Percentiles rank a stretch among this genome's conserved stretches.
These are phyloP conservation scores for Graptemys geographica DNA, from an alignment of 2,797 vertebrate species.

Conservation along the genomic window DNA sequence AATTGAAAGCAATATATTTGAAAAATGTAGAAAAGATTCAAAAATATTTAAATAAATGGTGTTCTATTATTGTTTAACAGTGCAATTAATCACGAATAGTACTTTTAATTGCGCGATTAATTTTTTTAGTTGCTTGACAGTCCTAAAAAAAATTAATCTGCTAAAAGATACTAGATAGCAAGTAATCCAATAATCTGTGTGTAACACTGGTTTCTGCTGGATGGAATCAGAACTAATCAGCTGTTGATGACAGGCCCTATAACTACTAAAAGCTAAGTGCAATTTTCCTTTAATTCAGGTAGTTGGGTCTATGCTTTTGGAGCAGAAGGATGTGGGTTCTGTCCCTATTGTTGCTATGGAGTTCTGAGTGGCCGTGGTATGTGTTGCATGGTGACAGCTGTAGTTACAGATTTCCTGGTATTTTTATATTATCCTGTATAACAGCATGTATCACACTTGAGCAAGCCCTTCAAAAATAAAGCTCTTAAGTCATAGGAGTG, in stretches of 20 bases:
- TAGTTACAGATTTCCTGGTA: background rate
- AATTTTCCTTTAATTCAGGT: background rate
- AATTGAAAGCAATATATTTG: too few relatives aligned
- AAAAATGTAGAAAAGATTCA: too few relatives aligned
- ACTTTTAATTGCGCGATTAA: too few relatives aligned
- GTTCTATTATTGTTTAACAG: too few relatives aligned
- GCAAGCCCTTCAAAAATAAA: background rate
- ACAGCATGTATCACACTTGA: background rate
- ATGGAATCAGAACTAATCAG: background rate
- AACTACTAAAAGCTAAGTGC: background rate
- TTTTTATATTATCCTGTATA: fast-evolving
- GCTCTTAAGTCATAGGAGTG: background rate
- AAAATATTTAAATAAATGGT: too few relatives aligned
- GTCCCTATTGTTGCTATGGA: background rate
- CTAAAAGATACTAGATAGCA: background rate
- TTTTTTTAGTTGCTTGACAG: too few relatives aligned
- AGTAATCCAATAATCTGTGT: background rate
- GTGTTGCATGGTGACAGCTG: background rate
- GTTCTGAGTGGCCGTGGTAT: background rate
- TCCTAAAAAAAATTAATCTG: background rate
- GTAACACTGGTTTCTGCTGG: background rate
- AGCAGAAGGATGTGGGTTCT: background rate
- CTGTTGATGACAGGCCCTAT: background rate
- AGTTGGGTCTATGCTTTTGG: background rate
- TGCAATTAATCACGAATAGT: too few relatives aligned